Evolutionary conservation across 2,888 invertebrate genomes (phyloP).

Genomic region (Adineta ricciae): DNA sequence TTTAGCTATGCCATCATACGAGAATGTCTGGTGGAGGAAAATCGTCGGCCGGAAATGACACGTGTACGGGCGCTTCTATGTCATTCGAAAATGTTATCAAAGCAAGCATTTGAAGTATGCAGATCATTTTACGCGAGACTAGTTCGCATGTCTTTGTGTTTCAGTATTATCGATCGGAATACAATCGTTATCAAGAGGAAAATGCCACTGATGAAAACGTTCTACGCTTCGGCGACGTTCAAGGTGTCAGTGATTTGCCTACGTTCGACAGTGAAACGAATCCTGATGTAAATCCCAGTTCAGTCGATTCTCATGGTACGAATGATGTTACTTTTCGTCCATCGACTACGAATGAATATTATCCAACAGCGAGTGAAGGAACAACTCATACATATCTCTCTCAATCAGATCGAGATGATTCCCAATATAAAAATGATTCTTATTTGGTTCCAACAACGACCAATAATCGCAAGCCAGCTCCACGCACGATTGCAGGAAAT

Average conservation of each 20-base stretch:
- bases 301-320: not conserved
- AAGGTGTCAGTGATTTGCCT: not conserved
- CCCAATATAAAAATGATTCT: not conserved
- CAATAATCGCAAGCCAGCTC: no score
- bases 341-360: not conserved
- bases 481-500: no score
- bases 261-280: not conserved
- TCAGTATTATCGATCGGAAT: not conserved
- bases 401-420: not conserved
- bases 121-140: no score
- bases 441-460: not conserved
- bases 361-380: not conserved
- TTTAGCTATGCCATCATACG: conserved; percentile 2
- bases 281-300: not conserved
- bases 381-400: no score
- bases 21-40: not conserved
- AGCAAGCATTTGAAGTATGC: not conserved
- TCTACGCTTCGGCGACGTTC: not conserved
- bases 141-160: no score
- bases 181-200: not conserved
- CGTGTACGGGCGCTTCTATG: not conserved
- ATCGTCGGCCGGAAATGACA: not conserved
- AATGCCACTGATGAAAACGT: not conserved
- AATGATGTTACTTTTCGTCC: not conserved
- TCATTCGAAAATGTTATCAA: conserved; percentile 15